Conservation (phyloP, 2,797 vertebrate species). For the Graptemys geographica region DNA sequence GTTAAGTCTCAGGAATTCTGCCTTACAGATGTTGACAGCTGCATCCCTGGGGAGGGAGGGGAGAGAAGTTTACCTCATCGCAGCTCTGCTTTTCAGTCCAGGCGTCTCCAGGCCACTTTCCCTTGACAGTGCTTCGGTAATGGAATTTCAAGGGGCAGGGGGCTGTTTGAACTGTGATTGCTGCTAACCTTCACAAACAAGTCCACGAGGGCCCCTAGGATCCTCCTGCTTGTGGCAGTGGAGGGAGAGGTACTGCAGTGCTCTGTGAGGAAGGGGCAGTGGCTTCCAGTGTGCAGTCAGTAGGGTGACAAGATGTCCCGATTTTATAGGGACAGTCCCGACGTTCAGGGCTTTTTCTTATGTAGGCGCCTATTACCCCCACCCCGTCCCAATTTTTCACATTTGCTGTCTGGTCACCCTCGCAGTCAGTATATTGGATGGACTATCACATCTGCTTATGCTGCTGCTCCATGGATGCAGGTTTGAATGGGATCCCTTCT, state of each 20-base stretch:
- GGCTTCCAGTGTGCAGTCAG: not conserved
- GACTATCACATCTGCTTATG: not conserved
- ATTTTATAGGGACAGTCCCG: too few relatives aligned
- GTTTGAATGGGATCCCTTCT: not conserved
- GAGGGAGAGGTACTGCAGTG: not conserved
- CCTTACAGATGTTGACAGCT: not conserved
- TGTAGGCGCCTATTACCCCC: too few relatives aligned
- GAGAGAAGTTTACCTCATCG: not conserved
- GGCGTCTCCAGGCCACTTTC: not conserved
- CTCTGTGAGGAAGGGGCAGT: not conserved
- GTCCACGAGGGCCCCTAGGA: not conserved
- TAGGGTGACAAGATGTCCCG: too few relatives aligned
- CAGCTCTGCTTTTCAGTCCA: not conserved
- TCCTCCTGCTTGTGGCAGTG: not conserved
- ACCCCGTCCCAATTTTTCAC: too few relatives aligned
- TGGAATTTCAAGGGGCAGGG: not conserved
- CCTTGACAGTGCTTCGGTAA: not conserved
- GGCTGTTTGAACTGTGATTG: rapidly evolving
- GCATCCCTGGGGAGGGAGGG: not conserved
- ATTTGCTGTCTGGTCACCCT: too few relatives aligned
- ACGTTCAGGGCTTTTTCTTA: too few relatives aligned
- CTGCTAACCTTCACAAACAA: not conserved
- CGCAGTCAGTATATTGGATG: not conserved
- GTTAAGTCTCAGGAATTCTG: not conserved
- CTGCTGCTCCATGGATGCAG: not conserved